phyloP scores from a whole-genome alignment of 92 coral and sea anemone genomes.

The Parazoanthus atlanticus region DNA sequence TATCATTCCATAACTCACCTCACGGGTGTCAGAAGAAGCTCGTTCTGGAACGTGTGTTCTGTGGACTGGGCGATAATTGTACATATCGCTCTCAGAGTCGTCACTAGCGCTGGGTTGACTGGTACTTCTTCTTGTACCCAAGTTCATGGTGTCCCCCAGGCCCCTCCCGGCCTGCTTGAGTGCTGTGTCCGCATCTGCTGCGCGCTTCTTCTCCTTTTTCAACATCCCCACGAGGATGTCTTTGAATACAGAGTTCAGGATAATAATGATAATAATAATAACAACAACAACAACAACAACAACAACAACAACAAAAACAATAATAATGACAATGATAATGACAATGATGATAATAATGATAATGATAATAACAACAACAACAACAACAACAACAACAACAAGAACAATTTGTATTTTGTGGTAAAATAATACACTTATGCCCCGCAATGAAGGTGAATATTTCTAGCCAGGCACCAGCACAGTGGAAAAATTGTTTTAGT shows the following conservation, averaged over 20 bases:
- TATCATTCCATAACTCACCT: slow-evolving; percentile 39
- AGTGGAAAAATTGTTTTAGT: too few species aligned
- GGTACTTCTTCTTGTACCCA: slow-evolving; percentile 52
- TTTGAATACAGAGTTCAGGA: slow-evolving; percentile 35
- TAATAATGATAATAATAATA: background rate
- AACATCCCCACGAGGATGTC: slow-evolving; percentile 96
- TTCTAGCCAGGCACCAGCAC: too few species aligned
- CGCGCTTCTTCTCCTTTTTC: slow-evolving; percentile 91
- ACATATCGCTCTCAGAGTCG: slow-evolving; percentile 59
- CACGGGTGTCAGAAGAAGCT: slow-evolving; percentile 54
- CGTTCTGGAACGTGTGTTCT: slow-evolving; percentile 60
- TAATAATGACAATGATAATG: background rate
- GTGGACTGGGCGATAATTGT: slow-evolving; percentile 18
- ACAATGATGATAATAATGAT: too few species aligned
- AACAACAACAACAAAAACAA: too few species aligned
- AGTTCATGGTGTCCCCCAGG: background rate
- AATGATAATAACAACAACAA: too few species aligned
- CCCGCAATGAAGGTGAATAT: too few species aligned
- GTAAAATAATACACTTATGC: too few species aligned
- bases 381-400: too few species aligned
- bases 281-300: too few species aligned
- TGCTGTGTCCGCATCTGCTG: slow-evolving; percentile 55
- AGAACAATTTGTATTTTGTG: too few species aligned
- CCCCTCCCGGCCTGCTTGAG: slow-evolving; percentile 48
- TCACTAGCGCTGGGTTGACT: slow-evolving; percentile 68